These are phyloP conservation scores for Oryctolagus cuniculus DNA, from an alignment of 2,113 vertebrate genomes.

Conservation along the genomic window mOryCun1.1 NC_091435.1:46512501-46513000, in stretches of 20 bases:
- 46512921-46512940: neutral
- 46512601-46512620: neutral
- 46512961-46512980: neutral
- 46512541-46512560: neutral
- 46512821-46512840: neutral
- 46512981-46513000: neutral
- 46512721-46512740: neutral
- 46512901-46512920: neutral
- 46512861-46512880: neutral
- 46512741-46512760: neutral
- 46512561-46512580: conserved; percentile 13
- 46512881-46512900: neutral
- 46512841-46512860: neutral
- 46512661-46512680: neutral
- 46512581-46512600: neutral
- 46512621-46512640: neutral
- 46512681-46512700: neutral
- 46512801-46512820: neutral
- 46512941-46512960: neutral
- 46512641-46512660: conserved; percentile 10
- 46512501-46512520: neutral
- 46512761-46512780: neutral
- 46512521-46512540: neutral
- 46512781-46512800: neutral
- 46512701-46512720: conserved; percentile 1